A percentile compares a stretch with the other conserved stretches of the same genome.
These are phyloP conservation scores for Temnothorax ravouxi DNA, from an alignment of 2,888 invertebrate genomes.

Conservation along the genomic window DNA sequence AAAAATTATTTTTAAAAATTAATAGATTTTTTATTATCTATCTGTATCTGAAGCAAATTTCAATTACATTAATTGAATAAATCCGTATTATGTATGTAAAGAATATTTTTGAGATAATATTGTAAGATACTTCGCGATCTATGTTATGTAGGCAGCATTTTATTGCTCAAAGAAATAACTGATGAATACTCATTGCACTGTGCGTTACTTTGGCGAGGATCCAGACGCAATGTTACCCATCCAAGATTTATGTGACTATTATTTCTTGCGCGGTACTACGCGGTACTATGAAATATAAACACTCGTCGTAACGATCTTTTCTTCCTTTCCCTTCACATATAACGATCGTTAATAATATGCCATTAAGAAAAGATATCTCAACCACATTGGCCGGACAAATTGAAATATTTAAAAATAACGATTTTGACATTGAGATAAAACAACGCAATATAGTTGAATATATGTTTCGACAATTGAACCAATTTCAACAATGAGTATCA, in stretches of 20 bases:
- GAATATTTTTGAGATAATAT: neutral
- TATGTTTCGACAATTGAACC: neutral
- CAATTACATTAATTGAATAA: neutral
- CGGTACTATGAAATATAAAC: constrained; percentile 60
- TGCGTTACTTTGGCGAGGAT: constrained; percentile 78
- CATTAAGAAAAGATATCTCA: constrained; percentile 18
- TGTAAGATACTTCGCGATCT: neutral
- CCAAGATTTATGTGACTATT: constrained; percentile 80
- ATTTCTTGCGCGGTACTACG: constrained; percentile 71
- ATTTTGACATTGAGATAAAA: constrained; percentile 9
- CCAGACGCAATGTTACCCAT: constrained; percentile 76
- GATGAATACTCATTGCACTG: constrained; percentile 64
- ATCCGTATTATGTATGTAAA: neutral
- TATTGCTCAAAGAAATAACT: constrained; percentile 68
- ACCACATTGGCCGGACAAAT: neutral
- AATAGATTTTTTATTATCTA: neutral
- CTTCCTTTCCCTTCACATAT: constrained; percentile 42
- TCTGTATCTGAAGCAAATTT: neutral
- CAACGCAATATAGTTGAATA: neutral
- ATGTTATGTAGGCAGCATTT: constrained; percentile 32
- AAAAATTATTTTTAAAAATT: neutral
- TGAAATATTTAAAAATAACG: constrained; percentile 10
- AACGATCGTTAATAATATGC: constrained; percentile 28
- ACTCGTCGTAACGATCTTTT: constrained; percentile 66
- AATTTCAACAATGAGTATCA: constrained; percentile 5